Evolutionary conservation across 2,797 vertebrate species (phyloP).

Genomic region (Pseudomugil gertrudae): DNA sequence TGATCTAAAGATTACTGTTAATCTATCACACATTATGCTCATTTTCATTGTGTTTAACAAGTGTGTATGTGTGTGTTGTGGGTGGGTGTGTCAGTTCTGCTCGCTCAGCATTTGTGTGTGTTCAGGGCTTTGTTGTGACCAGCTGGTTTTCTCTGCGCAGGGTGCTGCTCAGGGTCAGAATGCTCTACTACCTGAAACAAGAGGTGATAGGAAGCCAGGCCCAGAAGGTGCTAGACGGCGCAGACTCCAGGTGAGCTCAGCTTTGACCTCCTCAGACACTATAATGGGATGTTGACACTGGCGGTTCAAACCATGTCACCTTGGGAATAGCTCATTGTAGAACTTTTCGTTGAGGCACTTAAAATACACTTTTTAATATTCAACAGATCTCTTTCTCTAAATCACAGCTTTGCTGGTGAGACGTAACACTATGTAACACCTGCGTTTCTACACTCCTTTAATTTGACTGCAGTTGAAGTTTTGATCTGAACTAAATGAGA

Average conservation of each 20-base stretch:
- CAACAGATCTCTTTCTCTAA: background rate
- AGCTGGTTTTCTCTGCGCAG: conserved; percentile 80
- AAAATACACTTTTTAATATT: background rate
- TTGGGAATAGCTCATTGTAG: background rate
- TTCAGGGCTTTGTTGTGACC: conserved; percentile 75
- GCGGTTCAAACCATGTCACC: background rate
- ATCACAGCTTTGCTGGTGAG: background rate
- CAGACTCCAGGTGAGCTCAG: conserved; percentile 89
- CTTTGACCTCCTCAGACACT: conserved; percentile 38
- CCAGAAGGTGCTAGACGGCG: conserved; percentile 92
- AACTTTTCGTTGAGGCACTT: background rate
- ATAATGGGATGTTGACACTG: conserved; percentile 1
- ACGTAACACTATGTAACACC: background rate
- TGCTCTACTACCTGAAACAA: conserved; percentile 99
- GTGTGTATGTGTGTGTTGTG: conserved; percentile 29
- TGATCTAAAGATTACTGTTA: conserved; percentile 9
- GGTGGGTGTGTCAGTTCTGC: conserved; percentile 51
- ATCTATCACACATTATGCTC: conserved; percentile 36
- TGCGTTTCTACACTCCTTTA: background rate
- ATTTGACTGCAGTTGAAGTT: background rate
- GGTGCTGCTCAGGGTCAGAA: conserved; percentile 97
- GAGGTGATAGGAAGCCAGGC: conserved; percentile 95
- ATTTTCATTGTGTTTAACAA: conserved; percentile 42
- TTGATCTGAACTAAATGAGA: background rate
- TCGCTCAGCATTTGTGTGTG: conserved; percentile 68